These are phyloP conservation scores for Sparus aurata DNA, from an alignment of 2,797 vertebrate species.

Conservation along the genomic window DNA sequence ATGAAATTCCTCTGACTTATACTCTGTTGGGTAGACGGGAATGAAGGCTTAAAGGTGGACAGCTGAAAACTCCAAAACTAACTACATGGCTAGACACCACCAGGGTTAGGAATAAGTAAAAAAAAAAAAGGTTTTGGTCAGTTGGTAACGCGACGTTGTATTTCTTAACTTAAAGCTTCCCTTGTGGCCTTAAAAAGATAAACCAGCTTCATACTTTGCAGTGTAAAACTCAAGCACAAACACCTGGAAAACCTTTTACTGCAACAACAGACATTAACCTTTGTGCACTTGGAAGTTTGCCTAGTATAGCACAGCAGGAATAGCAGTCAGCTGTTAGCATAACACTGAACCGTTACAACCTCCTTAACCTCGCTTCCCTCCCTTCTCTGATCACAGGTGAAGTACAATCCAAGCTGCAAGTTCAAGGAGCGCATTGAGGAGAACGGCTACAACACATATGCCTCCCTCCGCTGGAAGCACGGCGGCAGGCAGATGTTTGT, in stretches of 20 bases:
- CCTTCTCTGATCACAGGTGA: constrained; percentile 81
- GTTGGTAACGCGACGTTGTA: neutral
- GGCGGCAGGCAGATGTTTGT: constrained; percentile 93
- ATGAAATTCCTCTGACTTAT: neutral
- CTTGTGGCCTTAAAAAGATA: constrained; percentile 1
- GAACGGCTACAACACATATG: constrained; percentile 96
- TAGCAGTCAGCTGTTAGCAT: constrained; percentile 15
- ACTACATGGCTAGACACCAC: neutral
- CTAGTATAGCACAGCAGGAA: constrained; percentile 30
- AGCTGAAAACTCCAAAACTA: neutral
- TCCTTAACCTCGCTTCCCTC: constrained; percentile 25
- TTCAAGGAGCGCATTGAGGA: constrained; percentile 96
- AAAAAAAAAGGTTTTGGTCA: neutral
- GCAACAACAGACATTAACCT: constrained; percentile 50
- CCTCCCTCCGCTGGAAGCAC: constrained; percentile 91
- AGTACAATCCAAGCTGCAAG: constrained; percentile 92
- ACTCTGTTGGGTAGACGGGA: neutral
- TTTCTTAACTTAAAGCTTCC: neutral
- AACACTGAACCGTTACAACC: constrained; percentile 14
- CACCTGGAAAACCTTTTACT: constrained; percentile 45
- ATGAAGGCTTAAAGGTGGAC: neutral
- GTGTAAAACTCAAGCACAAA: constrained; percentile 14
- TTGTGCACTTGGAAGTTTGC: constrained; percentile 31
- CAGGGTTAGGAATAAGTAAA: neutral
- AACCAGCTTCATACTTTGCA: neutral